A percentile compares a stretch with the other conserved stretches of the same genome.
Evolutionary conservation across 2,888 invertebrate species (phyloP).

Genomic region (Dicranocentrus wangi): DNA sequence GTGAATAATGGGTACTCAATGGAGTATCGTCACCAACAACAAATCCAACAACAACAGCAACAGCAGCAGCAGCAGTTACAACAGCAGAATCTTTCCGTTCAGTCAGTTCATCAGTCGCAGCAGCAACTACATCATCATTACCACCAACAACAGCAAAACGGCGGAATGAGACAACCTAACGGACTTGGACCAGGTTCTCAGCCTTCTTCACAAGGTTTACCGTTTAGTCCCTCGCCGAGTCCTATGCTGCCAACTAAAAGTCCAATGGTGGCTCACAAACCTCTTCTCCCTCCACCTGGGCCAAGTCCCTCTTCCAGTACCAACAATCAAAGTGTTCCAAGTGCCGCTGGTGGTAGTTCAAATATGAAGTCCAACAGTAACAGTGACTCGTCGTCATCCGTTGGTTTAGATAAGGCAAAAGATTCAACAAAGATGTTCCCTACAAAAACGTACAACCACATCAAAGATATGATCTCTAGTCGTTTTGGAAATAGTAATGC

Average conservation of each 20-base stretch:
- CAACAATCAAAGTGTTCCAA: conserved; percentile 47
- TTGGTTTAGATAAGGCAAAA: conserved; percentile 63
- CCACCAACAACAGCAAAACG: conserved; percentile 35
- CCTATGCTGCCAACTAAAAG: conserved; percentile 69
- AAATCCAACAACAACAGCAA: conserved; percentile 61
- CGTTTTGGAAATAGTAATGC: conserved; percentile 80
- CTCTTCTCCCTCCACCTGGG: conserved; percentile 50
- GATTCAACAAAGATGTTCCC: conserved; percentile 77
- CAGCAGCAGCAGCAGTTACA: conserved; percentile 63
- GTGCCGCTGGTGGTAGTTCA: conserved; percentile 36
- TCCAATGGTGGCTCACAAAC: conserved; percentile 69
- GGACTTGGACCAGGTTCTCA: conserved; percentile 10
- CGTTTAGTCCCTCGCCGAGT: conserved; percentile 13
- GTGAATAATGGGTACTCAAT: conserved; percentile 64
- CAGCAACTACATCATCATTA: conserved; percentile 50
- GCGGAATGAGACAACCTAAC: conserved; percentile 42
- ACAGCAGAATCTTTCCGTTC: conserved; percentile 68
- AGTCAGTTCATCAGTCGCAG: conserved; percentile 64
- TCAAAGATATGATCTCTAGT: conserved; percentile 88
- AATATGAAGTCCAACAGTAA: conserved; percentile 27
- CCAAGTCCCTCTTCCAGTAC: conserved; percentile 34
- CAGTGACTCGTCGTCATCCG: conserved; percentile 5
- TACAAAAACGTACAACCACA: conserved; percentile 86
- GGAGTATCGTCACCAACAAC: conserved; percentile 69
- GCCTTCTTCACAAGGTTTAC: background rate